phyloP scores from a whole-genome alignment of 2,113 vertebrate species.

The Machaerirhynchus nigripectus region DNA sequence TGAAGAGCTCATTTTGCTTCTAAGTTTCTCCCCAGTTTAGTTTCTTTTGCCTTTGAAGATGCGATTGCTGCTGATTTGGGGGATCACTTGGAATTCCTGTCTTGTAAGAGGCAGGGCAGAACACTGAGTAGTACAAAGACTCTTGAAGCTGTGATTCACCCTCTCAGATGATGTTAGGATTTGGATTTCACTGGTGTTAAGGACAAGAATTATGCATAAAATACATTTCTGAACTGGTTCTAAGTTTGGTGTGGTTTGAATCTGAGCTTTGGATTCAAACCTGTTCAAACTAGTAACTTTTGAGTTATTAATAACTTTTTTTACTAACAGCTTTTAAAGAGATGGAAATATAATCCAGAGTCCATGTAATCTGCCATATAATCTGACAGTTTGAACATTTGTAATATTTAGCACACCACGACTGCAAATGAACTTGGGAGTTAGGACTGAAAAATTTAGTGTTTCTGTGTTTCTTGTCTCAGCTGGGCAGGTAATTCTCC shows the following conservation, averaged over 20 bases:
- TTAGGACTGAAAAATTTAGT: not conserved
- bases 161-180: not conserved
- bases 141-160: not conserved
- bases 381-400: not conserved
- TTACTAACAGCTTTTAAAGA: not conserved
- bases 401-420: not conserved
- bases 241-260: not conserved
- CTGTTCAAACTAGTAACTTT: not conserved
- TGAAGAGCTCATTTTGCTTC: slow-evolving; percentile 1
- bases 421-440: not conserved
- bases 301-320: not conserved
- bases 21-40: not conserved
- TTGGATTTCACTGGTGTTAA: not conserved
- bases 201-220: not conserved
- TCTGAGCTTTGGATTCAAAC: not conserved
- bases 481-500: not conserved
- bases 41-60: slow-evolving; percentile 16
- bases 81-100: not conserved
- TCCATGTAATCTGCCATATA: not conserved
- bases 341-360: not conserved
- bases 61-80: not conserved
- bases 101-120: not conserved
- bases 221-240: not conserved
- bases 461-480: not conserved
- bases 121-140: not conserved